phyloP scores from a whole-genome alignment of 92 coral and sea anemone species.

The Zoanthus sansibaricus region DNA sequence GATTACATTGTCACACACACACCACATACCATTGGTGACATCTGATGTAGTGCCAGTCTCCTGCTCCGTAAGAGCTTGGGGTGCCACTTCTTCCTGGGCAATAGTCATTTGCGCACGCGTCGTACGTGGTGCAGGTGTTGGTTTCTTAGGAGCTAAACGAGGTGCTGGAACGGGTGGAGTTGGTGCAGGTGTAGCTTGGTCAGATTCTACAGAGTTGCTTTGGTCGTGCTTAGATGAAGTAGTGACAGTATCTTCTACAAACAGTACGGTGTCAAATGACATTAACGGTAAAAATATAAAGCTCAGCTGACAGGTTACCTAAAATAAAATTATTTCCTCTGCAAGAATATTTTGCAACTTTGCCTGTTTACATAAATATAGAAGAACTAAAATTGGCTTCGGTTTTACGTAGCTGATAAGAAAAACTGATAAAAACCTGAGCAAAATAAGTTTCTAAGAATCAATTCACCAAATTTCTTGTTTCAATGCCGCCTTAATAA shows the following conservation, averaged over 20 bases:
- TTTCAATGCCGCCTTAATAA: not conserved
- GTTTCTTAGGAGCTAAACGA: slow-evolving; percentile 4
- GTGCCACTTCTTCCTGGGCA: not conserved
- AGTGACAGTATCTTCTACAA: slow-evolving; percentile 32
- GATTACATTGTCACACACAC: not conserved
- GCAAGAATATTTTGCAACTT: not conserved
- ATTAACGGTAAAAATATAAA: not conserved
- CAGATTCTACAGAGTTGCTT: not conserved
- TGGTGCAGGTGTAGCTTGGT: slow-evolving; percentile 35
- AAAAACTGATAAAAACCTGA: not conserved
- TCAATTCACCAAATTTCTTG: not conserved
- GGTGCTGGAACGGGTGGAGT: slow-evolving; percentile 31
- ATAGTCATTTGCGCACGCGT: slow-evolving; percentile 17
- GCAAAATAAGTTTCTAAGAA: not conserved
- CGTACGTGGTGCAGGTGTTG: slow-evolving; percentile 34
- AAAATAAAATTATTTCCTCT: no score
- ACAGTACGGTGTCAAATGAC: not conserved
- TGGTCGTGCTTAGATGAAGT: slow-evolving; percentile 11
- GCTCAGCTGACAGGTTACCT: no score
- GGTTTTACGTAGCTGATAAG: not conserved
- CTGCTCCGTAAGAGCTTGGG: slow-evolving; percentile 3
- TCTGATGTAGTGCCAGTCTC: slow-evolving; percentile 34
- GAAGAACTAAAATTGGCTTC: not conserved
- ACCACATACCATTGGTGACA: slow-evolving; percentile 33
- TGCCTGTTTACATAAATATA: not conserved